Percentiles rank a stretch among this genome's conserved stretches.
These are phyloP conservation scores for Solea senegalensis DNA, from an alignment of 2,113 vertebrate genomes.

Conservation along the genomic window DNA sequence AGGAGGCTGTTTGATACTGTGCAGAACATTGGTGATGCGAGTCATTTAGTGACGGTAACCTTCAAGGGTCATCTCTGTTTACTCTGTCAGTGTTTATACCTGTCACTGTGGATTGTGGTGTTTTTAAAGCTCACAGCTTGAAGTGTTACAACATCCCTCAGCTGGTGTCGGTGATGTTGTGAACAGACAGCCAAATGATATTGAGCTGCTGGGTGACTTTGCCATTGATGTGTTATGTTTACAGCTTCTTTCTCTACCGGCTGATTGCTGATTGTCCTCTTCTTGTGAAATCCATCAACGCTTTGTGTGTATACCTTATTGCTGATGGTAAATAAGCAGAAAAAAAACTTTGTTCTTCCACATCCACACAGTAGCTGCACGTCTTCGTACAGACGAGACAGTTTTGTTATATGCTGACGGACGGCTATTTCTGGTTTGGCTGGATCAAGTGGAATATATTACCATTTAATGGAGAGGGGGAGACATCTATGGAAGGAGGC, in stretches of 20 bases:
- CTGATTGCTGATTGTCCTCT: slow-evolving; percentile 55
- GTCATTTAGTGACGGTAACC: slow-evolving; percentile 51
- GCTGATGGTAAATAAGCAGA: slow-evolving; percentile 61
- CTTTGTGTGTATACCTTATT: slow-evolving; percentile 51
- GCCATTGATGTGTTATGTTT: slow-evolving; percentile 50
- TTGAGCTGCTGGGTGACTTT: slow-evolving; percentile 50
- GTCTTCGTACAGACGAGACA: slow-evolving; percentile 24
- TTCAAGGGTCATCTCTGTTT: slow-evolving; percentile 67
- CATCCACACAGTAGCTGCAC: slow-evolving; percentile 16
- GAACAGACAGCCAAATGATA: slow-evolving; percentile 51
- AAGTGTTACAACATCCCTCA: slow-evolving; percentile 56
- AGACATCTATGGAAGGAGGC: slow-evolving; percentile 42
- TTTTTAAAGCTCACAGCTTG: slow-evolving; percentile 67
- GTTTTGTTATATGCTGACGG: slow-evolving; percentile 39
- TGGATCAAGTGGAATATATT: slow-evolving; percentile 46
- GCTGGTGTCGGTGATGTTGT: slow-evolving; percentile 57
- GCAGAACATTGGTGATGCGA: slow-evolving; percentile 30
- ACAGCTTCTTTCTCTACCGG: slow-evolving; percentile 35
- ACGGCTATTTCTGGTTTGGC: slow-evolving; percentile 34
- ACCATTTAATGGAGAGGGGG: slow-evolving; percentile 35
- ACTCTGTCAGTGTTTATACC: slow-evolving; percentile 51
- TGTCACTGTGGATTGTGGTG: slow-evolving; percentile 59
- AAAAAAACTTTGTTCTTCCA: slow-evolving; percentile 41
- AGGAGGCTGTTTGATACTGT: slow-evolving; percentile 20
- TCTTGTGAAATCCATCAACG: slow-evolving; percentile 58